These are phyloP conservation scores for Oreochromis aureus DNA, from an alignment of 2,113 vertebrate species.

Conservation along the genomic window DNA sequence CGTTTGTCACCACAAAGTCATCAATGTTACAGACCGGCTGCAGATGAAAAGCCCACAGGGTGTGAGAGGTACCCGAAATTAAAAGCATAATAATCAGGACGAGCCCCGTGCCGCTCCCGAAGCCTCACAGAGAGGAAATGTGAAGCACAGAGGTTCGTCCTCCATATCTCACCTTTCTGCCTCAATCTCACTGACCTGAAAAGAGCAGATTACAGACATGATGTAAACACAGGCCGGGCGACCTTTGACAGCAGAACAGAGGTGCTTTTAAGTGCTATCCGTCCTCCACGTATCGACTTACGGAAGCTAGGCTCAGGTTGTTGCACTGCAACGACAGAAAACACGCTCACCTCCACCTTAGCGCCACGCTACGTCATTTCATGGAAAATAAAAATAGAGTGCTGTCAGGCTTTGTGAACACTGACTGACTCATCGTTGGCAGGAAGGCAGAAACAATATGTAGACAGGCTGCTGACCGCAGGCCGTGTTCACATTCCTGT, in stretches of 20 bases:
- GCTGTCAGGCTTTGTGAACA: slow-evolving; percentile 4
- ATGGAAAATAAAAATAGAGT: background rate
- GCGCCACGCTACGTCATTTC: background rate
- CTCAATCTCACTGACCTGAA: slow-evolving; percentile 44
- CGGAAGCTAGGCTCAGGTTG: background rate
- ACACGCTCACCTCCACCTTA: background rate
- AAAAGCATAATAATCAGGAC: background rate
- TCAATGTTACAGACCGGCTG: background rate
- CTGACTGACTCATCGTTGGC: slow-evolving; percentile 2
- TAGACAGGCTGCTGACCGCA: background rate
- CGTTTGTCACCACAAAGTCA: background rate
- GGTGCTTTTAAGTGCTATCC: background rate
- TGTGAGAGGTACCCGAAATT: background rate
- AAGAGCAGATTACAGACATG: slow-evolving; percentile 36
- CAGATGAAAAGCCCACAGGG: background rate
- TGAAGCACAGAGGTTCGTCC: background rate
- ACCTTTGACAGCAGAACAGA: background rate
- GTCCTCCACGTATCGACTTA: background rate
- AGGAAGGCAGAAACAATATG: background rate
- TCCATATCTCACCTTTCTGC: slow-evolving; percentile 32
- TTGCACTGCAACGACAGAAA: background rate
- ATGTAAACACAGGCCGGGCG: background rate
- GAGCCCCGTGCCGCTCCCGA: background rate
- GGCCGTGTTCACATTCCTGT: background rate
- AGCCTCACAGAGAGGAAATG: background rate